Evolutionary conservation across 2,797 vertebrate genomes (phyloP).

Genomic region (Alcedo quadribrachys): DNA sequence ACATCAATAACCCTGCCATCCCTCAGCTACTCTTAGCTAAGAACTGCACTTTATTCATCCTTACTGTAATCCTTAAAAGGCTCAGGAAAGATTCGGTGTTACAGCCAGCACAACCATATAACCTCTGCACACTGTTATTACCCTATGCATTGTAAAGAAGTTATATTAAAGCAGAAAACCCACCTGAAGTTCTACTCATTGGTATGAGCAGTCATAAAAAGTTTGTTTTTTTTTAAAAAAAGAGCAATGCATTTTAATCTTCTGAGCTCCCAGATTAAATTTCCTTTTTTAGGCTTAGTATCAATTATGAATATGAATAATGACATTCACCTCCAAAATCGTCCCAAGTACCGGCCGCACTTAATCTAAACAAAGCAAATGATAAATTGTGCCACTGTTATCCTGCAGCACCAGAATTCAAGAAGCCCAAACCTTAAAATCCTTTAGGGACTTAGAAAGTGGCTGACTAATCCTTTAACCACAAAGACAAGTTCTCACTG

Average conservation of each 20-base stretch:
- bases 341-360: neutral
- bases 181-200: neutral
- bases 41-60: neutral
- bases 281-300: neutral
- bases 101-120: neutral
- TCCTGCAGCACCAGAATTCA: neutral
- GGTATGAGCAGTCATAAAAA: neutral
- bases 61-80: neutral
- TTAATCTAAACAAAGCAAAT: conserved; percentile 45
- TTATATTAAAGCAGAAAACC: neutral
- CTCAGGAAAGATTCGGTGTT: neutral
- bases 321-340: neutral
- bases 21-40: neutral
- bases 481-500: conserved; percentile 19
- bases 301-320: conserved; percentile 5
- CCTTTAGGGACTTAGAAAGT: conserved; percentile 25
- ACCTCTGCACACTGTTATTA: neutral
- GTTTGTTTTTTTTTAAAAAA: neutral
- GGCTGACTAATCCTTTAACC: conserved; percentile 46
- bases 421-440: conserved; percentile 32
- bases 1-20: neutral
- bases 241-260: neutral
- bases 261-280: neutral
- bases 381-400: neutral
- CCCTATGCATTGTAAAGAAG: neutral